phyloP scores from a whole-genome alignment of 2,113 vertebrate species.

The Limnothrissa miodon region DNA sequence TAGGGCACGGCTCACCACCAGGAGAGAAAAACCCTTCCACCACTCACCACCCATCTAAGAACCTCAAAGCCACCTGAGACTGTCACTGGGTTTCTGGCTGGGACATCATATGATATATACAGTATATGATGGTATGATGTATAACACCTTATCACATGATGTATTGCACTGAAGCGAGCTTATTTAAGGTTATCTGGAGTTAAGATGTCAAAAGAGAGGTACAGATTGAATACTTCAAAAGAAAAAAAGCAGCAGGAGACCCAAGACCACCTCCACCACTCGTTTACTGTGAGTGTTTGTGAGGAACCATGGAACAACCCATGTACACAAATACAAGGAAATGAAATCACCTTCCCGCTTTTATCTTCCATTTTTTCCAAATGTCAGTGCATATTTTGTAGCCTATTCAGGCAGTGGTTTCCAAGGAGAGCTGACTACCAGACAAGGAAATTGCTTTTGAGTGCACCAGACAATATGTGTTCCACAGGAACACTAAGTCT shows the following conservation, averaged over 20 bases:
- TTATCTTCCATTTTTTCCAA: slow-evolving; percentile 48
- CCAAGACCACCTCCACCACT: not conserved
- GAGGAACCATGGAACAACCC: not conserved
- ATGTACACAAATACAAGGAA: slow-evolving; percentile 5
- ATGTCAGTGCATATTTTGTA: slow-evolving; percentile 51
- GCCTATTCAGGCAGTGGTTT: slow-evolving; percentile 30
- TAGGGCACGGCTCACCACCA: not conserved
- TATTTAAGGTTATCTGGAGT: not conserved
- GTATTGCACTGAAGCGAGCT: not conserved
- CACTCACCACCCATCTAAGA: not conserved
- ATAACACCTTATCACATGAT: not conserved
- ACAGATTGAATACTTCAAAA: not conserved
- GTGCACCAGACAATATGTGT: slow-evolving; percentile 28
- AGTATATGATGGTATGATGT: too few species aligned
- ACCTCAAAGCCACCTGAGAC: too few species aligned
- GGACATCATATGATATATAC: too few species aligned
- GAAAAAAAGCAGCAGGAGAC: not conserved
- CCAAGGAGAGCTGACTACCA: slow-evolving; percentile 31
- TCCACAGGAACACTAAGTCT: slow-evolving; percentile 49
- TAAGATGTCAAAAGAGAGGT: not conserved
- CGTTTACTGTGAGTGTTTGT: not conserved
- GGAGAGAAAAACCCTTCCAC: not conserved
- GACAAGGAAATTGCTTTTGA: slow-evolving; percentile 40
- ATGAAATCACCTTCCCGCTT: slow-evolving; percentile 36
- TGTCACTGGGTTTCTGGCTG: too few species aligned